These are phyloP conservation scores for Conger conger DNA, from an alignment of 2,113 vertebrate genomes.

Conservation along the genomic window DNA sequence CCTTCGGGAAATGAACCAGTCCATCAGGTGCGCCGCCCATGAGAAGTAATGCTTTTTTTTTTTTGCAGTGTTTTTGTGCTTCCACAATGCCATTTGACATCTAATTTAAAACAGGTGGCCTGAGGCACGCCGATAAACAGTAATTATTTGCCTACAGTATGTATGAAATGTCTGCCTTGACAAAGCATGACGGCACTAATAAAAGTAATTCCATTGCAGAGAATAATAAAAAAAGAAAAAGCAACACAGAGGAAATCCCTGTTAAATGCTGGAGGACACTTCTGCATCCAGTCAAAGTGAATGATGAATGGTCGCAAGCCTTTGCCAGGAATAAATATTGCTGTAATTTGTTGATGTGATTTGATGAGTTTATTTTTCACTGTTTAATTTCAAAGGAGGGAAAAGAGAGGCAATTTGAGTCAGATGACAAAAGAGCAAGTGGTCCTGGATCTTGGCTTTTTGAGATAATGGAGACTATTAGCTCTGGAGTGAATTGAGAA, in stretches of 20 bases:
- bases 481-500: constrained; percentile 17
- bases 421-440: not conserved
- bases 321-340: constrained; percentile 11
- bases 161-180: not conserved
- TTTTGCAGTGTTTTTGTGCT: not conserved
- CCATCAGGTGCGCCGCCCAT: not conserved
- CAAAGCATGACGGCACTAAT: not conserved
- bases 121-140: not conserved
- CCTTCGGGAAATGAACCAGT: not conserved
- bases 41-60: not conserved
- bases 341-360: constrained; percentile 22
- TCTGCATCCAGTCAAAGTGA: not conserved
- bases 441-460: not conserved
- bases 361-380: constrained; percentile 29
- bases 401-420: constrained; percentile 4
- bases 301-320: not conserved
- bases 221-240: not conserved
- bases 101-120: not conserved
- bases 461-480: constrained; percentile 15
- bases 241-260: not conserved
- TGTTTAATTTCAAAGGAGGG: not conserved
- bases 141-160: not conserved
- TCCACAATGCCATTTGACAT: constrained; percentile 11
- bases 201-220: constrained; percentile 4
- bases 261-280: not conserved